Conservation (phyloP, 2,797 vertebrate genomes). For the Mionectes olivaceus region DNA sequence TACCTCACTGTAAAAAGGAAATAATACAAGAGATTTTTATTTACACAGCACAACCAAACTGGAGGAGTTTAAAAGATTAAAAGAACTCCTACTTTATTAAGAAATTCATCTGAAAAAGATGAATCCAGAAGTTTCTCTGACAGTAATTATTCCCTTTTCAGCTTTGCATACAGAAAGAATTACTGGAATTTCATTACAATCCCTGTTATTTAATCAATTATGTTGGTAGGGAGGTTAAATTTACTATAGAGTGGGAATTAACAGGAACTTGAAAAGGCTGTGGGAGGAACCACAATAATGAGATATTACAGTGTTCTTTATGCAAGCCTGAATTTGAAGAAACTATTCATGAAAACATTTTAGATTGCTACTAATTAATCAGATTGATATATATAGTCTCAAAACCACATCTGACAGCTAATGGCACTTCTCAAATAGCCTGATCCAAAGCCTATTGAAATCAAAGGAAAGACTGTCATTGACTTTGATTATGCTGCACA, state of each 20-base stretch:
- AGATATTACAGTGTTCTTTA: slow-evolving; percentile 8
- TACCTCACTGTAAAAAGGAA: not conserved
- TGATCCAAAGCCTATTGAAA: slow-evolving; percentile 47
- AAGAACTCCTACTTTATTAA: not conserved
- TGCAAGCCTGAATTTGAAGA: slow-evolving; percentile 49
- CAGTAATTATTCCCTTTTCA: slow-evolving; percentile 54
- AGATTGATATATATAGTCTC: slow-evolving; percentile 52
- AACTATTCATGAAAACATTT: slow-evolving; percentile 55
- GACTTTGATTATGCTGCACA: slow-evolving; percentile 44
- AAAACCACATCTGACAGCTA: slow-evolving; percentile 60
- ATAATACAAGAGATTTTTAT: not conserved
- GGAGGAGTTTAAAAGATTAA: not conserved
- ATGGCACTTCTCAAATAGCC: slow-evolving; percentile 28
- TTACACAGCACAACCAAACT: not conserved
- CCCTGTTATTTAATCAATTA: slow-evolving; percentile 59
- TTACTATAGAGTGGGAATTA: slow-evolving; percentile 57
- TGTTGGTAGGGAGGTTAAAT: slow-evolving; percentile 42
- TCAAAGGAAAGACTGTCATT: slow-evolving; percentile 34
- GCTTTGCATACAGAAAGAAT: slow-evolving; percentile 27
- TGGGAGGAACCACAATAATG: slow-evolving; percentile 41
- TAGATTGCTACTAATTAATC: slow-evolving; percentile 58
- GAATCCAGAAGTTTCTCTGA: slow-evolving; percentile 48
- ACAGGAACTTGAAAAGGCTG: slow-evolving; percentile 38
- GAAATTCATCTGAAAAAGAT: slow-evolving; percentile 5
- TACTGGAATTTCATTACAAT: slow-evolving; percentile 52